Evolutionary conservation across 1,140 invertebrate genomes (phyloP).

Genomic region (Ceratitis capitata): DNA sequence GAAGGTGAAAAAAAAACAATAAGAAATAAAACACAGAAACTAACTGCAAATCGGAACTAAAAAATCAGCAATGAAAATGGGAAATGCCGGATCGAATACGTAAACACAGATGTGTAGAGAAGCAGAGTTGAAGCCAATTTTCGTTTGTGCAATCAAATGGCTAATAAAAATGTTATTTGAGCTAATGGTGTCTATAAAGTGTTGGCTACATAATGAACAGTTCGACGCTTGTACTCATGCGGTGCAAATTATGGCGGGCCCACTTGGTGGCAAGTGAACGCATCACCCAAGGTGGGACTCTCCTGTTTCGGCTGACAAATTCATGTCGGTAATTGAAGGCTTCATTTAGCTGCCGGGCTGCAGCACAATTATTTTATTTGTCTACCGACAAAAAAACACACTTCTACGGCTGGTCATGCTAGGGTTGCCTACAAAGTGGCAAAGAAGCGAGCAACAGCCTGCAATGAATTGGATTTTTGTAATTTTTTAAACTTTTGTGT

Average conservation of each 20-base stretch:
- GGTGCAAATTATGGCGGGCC: background rate
- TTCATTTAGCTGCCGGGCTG: background rate
- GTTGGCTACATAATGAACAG: background rate
- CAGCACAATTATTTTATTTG: conserved; percentile 19
- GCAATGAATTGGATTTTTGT: conserved; percentile 15
- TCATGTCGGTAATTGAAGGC: conserved; percentile 19
- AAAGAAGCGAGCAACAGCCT: no score
- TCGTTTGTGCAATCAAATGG: background rate
- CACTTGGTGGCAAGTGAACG: background rate
- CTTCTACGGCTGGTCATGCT: background rate
- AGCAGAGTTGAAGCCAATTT: background rate
- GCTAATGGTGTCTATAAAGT: background rate
- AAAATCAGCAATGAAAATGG: conserved; percentile 19
- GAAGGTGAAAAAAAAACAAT: background rate
- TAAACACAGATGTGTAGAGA: background rate
- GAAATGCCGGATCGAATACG: background rate
- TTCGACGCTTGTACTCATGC: background rate
- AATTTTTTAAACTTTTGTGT: conserved; percentile 28
- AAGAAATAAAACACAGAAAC: background rate
- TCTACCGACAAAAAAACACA: background rate
- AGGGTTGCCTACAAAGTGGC: background rate
- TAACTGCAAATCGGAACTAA: background rate
- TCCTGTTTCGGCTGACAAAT: conserved; percentile 15
- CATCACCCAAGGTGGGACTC: background rate
- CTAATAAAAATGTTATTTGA: conserved; percentile 22